Conservation (phyloP, 1,140 invertebrate genomes). For the Trissolcus basalis region DNA sequence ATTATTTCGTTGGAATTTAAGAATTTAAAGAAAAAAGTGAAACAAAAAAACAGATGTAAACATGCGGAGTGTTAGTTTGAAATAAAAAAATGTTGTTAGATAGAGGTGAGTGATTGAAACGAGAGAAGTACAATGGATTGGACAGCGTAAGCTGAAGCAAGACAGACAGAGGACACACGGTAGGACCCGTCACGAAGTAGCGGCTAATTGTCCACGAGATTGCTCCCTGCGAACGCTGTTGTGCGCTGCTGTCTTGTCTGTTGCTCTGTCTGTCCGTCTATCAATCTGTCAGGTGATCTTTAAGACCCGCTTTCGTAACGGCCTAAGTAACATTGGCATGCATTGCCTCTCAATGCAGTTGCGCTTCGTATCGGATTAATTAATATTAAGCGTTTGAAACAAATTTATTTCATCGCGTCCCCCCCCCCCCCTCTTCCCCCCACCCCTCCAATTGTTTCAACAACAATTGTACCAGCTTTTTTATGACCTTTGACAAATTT, state of each 20-base stretch:
- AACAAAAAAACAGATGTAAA: no score
- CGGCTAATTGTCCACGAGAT: slow-evolving; percentile 75
- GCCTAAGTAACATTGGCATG: slow-evolving; percentile 52
- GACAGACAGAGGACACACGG: slow-evolving; percentile 63
- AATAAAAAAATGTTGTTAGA: slow-evolving; percentile 5
- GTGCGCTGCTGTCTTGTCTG: slow-evolving; percentile 59
- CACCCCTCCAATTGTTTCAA: slow-evolving; percentile 22
- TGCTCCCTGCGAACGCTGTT: slow-evolving; percentile 68
- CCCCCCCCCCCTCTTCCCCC: no score
- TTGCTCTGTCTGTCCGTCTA: slow-evolving; percentile 56
- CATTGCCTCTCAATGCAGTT: slow-evolving; percentile 47
- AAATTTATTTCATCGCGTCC: slow-evolving; percentile 38
- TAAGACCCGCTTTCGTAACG: slow-evolving; percentile 54
- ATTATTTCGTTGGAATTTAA: no score
- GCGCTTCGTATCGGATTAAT: slow-evolving; percentile 52
- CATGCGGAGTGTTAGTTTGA: no score
- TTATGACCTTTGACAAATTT: slow-evolving; percentile 41
- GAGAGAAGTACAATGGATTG: slow-evolving; percentile 24
- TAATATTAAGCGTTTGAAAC: slow-evolving; percentile 52
- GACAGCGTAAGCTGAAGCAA: slow-evolving; percentile 37
- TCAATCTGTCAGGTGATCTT: slow-evolving; percentile 57
- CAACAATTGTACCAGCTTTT: slow-evolving; percentile 12
- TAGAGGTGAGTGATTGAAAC: slow-evolving; percentile 13
- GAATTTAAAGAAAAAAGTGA: no score
- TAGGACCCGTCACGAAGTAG: slow-evolving; percentile 74